Base-by-base conservation (phyloP, 1,140 invertebrate genomes). In the Mycetomoellerius zeteki region DNA sequence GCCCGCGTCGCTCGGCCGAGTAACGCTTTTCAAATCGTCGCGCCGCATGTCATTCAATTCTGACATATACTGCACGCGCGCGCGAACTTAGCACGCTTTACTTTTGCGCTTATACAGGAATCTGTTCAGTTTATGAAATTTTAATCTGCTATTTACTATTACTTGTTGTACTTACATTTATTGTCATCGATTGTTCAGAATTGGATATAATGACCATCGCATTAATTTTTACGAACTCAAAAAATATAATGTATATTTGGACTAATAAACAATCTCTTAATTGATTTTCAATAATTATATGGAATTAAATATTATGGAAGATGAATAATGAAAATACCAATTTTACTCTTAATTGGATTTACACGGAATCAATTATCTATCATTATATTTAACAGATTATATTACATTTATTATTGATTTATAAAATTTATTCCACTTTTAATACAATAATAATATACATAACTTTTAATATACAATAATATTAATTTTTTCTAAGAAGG, bases 1-100 rank as follows among this genome's bases (percentile, higher is more conserved):
- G 72, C 62, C 77, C 64, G 33, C 58, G 73, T 80, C 27, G 12
- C 56, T 67, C 27, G 54, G 54, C 6, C 47, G 47, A 77, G 58
- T 78, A 64, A 65, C 72, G 56, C 65, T 86, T 80, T 87, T 84
- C 65, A 52, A 90, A 87, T 89, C 76, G 85, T 84, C 64, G 56
- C 43, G 77, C 82, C 69, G 54, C 21, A 76, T 27, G 71, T 60
- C 76, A 89, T 84, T 72, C 62, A 73, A 81, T 89, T 84, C 58
- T 56, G 21, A 56, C 58, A 73, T 82, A 90, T 75, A 75, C 58
- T 86, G 67, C 19, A 24, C 10, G 16, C 24, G 14, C 21, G 7
- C 10, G 19, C 21, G 14, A 84, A 24, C 65, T 43, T 43, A 56
- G 30, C 12, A 73, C 54, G 21, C 47, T 72, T 82, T 75, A 73